Evolutionary conservation across 53 echinoderm and acorn worm species (phyloP).

Genomic region (Stichopus horrens): DNA sequence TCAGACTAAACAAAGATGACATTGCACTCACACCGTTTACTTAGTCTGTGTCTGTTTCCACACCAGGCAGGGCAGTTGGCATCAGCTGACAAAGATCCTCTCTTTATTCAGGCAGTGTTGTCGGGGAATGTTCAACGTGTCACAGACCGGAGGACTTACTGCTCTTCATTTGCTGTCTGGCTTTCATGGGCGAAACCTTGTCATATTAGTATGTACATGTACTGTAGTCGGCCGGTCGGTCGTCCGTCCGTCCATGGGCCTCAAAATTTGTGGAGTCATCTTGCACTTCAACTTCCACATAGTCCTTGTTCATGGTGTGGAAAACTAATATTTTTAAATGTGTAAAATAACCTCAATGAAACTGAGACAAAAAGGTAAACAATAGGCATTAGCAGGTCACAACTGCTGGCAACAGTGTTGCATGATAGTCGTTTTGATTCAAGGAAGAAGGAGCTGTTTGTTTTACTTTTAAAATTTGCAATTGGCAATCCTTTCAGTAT

Average conservation of each 20-base stretch:
- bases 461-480: no score
- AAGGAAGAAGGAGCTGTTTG: no score
- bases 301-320: no score
- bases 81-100: not conserved
- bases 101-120: not conserved
- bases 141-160: no score
- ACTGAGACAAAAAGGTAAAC: no score
- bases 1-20: conserved; percentile 46
- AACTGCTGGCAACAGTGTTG: no score
- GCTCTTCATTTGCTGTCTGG: not conserved
- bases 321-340: no score
- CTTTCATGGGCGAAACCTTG: not conserved
- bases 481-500: no score
- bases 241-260: not conserved
- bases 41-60: conserved; percentile 13
- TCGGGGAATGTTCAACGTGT: no score
- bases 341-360: no score
- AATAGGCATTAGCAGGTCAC: no score
- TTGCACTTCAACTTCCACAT: not conserved
- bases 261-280: not conserved
- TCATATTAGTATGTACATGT: not conserved
- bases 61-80: conserved; percentile 3
- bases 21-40: conserved; percentile 10
- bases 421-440: no score
- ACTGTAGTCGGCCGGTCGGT: not conserved